These are phyloP conservation scores for Alexandromys fortis DNA, from an alignment of 2,113 vertebrate genomes.

Conservation along the genomic window DNA sequence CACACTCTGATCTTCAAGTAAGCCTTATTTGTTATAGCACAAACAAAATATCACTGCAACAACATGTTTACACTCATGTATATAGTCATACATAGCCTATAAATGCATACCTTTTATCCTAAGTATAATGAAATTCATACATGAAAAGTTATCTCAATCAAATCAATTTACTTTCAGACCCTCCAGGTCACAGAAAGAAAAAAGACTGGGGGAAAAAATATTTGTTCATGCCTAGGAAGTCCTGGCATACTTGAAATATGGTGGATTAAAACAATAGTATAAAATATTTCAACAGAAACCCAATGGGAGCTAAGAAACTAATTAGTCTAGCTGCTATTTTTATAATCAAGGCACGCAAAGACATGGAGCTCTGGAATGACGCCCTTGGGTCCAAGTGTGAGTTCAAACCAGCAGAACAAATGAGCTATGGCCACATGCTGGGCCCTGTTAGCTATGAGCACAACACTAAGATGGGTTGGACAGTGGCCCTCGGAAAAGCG, in stretches of 20 bases:
- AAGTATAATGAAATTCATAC: conserved; percentile 12
- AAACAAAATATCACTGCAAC: too few relatives aligned
- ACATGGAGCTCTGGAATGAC: not conserved
- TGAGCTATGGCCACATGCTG: not conserved
- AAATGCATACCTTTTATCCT: not conserved
- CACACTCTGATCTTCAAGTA: too few relatives aligned
- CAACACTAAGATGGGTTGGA: accelerated
- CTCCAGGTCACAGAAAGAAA: not conserved
- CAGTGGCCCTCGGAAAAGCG: not conserved
- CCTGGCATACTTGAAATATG: not conserved
- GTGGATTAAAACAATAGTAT: not conserved
- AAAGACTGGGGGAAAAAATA: not conserved
- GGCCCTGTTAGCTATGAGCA: not conserved
- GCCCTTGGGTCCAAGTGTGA: not conserved
- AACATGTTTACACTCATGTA: not conserved
- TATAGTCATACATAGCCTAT: not conserved
- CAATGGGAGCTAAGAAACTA: not conserved
- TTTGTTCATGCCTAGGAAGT: not conserved
- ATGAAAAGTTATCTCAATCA: not conserved
- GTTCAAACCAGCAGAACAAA: not conserved
- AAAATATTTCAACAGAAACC: conserved; percentile 33
- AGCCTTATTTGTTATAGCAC: too few relatives aligned
- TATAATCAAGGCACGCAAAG: not conserved
- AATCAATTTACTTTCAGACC: conserved; percentile 1
- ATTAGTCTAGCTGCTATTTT: conserved; percentile 19